phyloP scores from a whole-genome alignment of 2,888 invertebrate species.

The Augiades crinisus region DNA sequence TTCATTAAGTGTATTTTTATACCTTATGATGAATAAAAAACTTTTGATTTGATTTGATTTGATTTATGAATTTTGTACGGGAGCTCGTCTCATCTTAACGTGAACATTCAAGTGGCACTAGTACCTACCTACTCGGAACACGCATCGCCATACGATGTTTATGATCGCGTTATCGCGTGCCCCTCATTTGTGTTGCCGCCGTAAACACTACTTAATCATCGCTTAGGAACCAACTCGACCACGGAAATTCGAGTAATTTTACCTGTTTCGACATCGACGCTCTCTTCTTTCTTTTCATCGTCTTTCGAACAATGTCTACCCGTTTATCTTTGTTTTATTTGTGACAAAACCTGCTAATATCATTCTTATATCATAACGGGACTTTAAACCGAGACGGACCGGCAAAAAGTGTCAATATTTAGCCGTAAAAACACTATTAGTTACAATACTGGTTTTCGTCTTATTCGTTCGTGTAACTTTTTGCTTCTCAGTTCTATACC shows the following conservation, averaged over 20 bases:
- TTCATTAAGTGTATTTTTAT: no score
- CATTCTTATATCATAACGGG: background rate
- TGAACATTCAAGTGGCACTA: slow-evolving; percentile 35
- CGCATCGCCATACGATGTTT: slow-evolving; percentile 42
- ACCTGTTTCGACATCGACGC: background rate
- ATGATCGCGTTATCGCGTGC: slow-evolving; percentile 55
- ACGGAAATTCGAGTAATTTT: background rate
- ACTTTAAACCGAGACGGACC: background rate
- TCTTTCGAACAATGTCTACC: slow-evolving; percentile 3
- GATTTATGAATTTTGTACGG: background rate
- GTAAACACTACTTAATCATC: slow-evolving; percentile 39
- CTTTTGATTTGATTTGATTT: no score
- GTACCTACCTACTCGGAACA: slow-evolving; percentile 32
- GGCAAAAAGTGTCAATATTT: background rate
- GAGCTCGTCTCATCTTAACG: slow-evolving; percentile 8
- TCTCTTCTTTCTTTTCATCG: slow-evolving; percentile 7
- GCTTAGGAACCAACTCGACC: slow-evolving; percentile 10
- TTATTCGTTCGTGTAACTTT: background rate
- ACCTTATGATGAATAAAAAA: no score
- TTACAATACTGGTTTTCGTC: background rate
- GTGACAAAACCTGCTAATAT: background rate
- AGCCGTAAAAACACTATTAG: background rate
- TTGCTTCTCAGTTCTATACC: background rate
- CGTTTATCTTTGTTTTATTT: slow-evolving; percentile 2
- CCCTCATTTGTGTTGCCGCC: slow-evolving; percentile 49